Base-by-base conservation (phyloP, 2,888 invertebrate species). In the Polia nebulosa region DNA sequence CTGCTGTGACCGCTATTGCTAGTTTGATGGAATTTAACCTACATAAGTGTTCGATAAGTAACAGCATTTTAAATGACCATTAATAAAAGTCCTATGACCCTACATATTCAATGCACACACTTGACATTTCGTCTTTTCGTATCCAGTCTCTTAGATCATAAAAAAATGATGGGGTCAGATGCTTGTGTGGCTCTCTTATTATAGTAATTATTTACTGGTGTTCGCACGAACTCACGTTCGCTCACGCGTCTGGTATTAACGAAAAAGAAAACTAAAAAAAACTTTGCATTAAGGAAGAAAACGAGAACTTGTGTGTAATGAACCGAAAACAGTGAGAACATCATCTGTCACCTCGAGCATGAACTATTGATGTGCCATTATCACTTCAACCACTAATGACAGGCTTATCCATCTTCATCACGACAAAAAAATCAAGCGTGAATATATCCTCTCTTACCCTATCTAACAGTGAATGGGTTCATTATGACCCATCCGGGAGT, bases 311-410 rank as follows among this genome's bases (percentile, higher is more conserved):
- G 51, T 49, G 67, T 68, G 41, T 55, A 55, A 59, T 69, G 53
- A 76, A 32, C 44, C 36, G 70, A 32, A 44, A 7, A 47, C 13
- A 60, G 7, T 6, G 32, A 39, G 47, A 44, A 29, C 22, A 59
- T 59, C 53, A 72, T 76, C 76, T 47, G 70, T 76, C 72, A 69
- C 36, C 13, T 59, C 41, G 60, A 76, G 59, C 11, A 29, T 45
- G 47, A 44, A 55, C 76, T 69, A 36, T 44, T 36, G 72, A 76
- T 47, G 60, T 25, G 25, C 69, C 76, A 76, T 72, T 72, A 72
- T 59, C 53, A 44, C 53, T 58, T 69, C 53, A 32, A n/a, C 61
- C 53, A 76, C 70, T 76, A 72, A 72, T 20, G 59, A 60, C 71
- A 52, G 44, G 39, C 56, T 76, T 69, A 72, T 69, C 70, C 20